Percentiles rank a stretch among this genome's conserved stretches.
Evolutionary conservation across 2,113 vertebrate species (phyloP).

Genomic region (Mystacornis crossleyi): DNA sequence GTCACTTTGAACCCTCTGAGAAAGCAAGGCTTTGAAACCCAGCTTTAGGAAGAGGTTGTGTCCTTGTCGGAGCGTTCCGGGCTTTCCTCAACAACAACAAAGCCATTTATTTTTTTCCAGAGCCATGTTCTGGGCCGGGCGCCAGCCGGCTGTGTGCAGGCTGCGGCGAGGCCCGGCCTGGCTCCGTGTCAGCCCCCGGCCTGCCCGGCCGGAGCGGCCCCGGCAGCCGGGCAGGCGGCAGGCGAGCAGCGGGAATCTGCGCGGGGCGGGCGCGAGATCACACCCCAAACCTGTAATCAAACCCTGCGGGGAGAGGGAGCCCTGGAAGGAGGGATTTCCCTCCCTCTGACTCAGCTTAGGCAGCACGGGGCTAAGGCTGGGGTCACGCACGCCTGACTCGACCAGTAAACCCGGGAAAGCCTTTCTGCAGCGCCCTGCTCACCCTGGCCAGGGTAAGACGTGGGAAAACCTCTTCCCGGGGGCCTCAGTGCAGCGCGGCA

Average conservation of each 20-base stretch:
- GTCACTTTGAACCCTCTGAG: neutral
- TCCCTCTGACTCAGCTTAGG: neutral
- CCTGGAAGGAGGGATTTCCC: neutral
- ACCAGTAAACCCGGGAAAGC: rapidly evolving
- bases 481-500: neutral
- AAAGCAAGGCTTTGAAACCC: neutral
- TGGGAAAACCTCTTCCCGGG: rapidly evolving
- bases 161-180: neutral
- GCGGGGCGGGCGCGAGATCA: rapidly evolving
- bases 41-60: neutral
- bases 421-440: neutral
- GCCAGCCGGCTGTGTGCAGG: conserved; percentile 15
- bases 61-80: neutral
- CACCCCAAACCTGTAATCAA: neutral
- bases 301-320: neutral
- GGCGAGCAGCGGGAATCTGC: neutral
- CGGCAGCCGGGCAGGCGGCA: neutral
- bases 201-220: neutral
- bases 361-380: neutral
- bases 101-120: neutral
- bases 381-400: neutral
- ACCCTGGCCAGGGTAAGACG: rapidly evolving
- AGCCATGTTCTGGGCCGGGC: neutral
- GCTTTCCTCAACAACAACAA: conserved; percentile 49
- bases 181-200: neutral